A percentile compares a stretch with the other conserved stretches of the same genome.
Conservation (phyloP, 1,140 invertebrate species). For the Nixonia krombeini region DNA sequence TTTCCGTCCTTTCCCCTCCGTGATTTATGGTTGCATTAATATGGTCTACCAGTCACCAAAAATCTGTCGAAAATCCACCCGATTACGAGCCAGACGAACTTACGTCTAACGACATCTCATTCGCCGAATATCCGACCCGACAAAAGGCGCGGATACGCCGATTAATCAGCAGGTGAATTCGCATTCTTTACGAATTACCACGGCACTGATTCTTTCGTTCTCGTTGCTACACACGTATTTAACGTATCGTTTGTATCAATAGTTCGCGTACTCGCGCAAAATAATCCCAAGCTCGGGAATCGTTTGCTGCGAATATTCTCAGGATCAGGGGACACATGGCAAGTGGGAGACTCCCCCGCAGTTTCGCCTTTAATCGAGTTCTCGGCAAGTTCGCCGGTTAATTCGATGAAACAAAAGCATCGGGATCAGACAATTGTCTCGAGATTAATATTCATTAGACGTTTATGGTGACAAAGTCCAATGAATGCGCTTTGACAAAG, state of each 20-base stretch:
- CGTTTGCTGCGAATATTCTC: too few species aligned
- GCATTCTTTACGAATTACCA: too few species aligned
- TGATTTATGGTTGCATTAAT: constrained; percentile 64
- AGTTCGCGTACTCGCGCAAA: too few species aligned
- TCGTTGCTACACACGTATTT: too few species aligned
- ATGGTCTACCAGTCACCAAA: constrained; percentile 39
- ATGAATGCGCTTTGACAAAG: constrained; percentile 1
- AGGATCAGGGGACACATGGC: too few species aligned
- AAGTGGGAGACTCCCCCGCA: too few species aligned
- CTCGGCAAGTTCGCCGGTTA: not conserved
- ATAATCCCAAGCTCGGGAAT: too few species aligned
- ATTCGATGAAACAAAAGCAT: not conserved
- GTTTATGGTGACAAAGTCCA: constrained; percentile 3
- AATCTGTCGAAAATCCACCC: constrained; percentile 32
- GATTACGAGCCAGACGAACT: constrained; percentile 22
- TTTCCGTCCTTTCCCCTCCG: constrained; percentile 34
- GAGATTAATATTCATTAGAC: constrained; percentile 14
- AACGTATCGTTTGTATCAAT: too few species aligned
- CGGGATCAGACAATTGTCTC: not conserved
- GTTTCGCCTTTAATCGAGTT: constrained; percentile 1
- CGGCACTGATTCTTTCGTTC: too few species aligned
- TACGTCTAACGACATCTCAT: constrained; percentile 13
- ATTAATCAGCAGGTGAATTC: too few species aligned
- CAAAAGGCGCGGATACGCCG: too few species aligned
- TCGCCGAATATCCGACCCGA: too few species aligned